Percentiles rank a stretch among this genome's conserved stretches.
Conservation (phyloP, 2,888 invertebrate species). For the Agrotis ipsilon region DNA sequence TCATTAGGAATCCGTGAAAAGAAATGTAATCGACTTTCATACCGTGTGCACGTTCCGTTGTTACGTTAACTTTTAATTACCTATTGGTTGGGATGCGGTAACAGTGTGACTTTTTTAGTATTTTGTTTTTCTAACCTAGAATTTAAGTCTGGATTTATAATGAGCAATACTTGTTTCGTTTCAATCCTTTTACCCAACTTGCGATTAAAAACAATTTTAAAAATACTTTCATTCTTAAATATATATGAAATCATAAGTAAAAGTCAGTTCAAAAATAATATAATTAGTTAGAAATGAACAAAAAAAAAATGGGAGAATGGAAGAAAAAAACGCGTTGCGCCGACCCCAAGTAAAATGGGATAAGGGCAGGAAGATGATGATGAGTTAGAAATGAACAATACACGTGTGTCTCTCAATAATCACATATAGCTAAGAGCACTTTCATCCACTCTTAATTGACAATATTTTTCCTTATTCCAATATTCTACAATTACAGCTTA, state of each 20-base stretch:
- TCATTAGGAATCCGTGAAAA: slow-evolving; percentile 55
- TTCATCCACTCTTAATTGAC: background rate
- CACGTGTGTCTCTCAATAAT: background rate
- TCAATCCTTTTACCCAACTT: background rate
- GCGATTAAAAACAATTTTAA: too few species aligned
- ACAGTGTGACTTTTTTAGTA: background rate
- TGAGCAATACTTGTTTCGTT: too few species aligned
- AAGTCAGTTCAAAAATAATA: background rate
- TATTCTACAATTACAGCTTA: slow-evolving; percentile 4
- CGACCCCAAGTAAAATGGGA: too few species aligned
- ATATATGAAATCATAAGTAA: background rate
- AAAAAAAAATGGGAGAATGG: too few species aligned
- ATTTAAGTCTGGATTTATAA: background rate
- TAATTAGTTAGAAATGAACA: background rate
- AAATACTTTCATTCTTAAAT: background rate
- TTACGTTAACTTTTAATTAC: slow-evolving; percentile 9
- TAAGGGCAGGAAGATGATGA: too few species aligned
- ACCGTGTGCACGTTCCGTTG: background rate
- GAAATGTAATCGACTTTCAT: slow-evolving; percentile 28
- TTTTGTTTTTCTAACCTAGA: background rate
- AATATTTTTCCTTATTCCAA: slow-evolving; percentile 2
- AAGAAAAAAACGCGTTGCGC: too few species aligned
- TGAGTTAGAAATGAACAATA: background rate
- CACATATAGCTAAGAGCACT: background rate
- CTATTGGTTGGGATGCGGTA: background rate